Evolutionary conservation across 2,888 invertebrate species (phyloP), one percentile per base, ranked within the genome.

Genomic region (Minunthozetes semirufus): DNA sequence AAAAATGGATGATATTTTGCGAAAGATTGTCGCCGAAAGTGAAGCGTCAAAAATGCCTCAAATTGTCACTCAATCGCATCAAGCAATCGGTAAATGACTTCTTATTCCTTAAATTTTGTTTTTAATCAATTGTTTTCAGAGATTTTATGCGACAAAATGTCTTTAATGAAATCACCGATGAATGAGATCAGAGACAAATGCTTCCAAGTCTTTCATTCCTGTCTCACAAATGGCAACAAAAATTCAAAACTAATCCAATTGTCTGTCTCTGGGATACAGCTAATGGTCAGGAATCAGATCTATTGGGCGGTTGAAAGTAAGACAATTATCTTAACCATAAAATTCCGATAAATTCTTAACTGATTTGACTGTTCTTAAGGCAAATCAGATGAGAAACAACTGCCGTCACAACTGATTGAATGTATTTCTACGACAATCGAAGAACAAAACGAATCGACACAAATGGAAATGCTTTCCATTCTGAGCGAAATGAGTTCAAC

Each of bases 111-210:
- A 9, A 53, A 53, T 53, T 53, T 53, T 38, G 5, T 4, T 33
- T 42, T 19, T 13, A 17, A 68, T 68, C 4, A 38, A 66, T 29
- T 63, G 19, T 13, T 19, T 70, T 70, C 25, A 73, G 73, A 73
- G 38, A 56, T 73, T 13, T n/a, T 73, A 9, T 53, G 59, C 61
- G 73, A 73, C 22, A 73, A 61, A 27, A 61, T 38, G 33, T 46
- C 33, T 19, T 38, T 73, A 25, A 53, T 73, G 9, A 3, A 29
- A 61, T n/a, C 11, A n/a, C 61, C 73, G 11, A 42, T 61, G 25
- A 38, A 56, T 46, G 73, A 73, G n/a, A 19, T 73, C 46, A 33
- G 73, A 38, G n/a, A 50, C 25, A 50, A 56, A 50, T 72, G 72
- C 17, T n/a, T 72, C 19, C 42, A 19, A 15, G 72, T 72, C 25